Evolutionary conservation across 2,888 invertebrate species (phyloP), one percentile per base, ranked within the genome.

Genomic region (Diarsia brunnea): DNA sequence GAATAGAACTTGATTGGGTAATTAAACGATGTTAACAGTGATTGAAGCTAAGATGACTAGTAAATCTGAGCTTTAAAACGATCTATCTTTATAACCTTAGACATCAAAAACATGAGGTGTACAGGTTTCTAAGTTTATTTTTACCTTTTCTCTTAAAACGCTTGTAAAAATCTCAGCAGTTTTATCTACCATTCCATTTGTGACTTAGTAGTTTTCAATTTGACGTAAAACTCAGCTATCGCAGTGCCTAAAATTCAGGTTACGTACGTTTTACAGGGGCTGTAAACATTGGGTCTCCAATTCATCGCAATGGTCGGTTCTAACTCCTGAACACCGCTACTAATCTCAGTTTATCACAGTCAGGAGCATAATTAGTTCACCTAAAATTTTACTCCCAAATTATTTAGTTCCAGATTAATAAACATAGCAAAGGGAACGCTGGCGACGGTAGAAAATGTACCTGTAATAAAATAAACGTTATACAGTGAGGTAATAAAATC

Each of bases 261-360:
- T 68, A 58, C 81, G 84, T 70, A 83, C 69, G 66, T 72, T 88
- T 80, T 80, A 75, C 73, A 73, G 74, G 61, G 78, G 75, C 27
- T 69, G 70, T 86, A 86, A 88, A 86, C 82, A 86, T 72, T 64
- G 68, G 66, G 63, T 72, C 73, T 76, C 74, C 76, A 77, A 75
- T 87, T 75, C 79, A 87, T 79, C 73, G 43, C 71, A 75, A 80
- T 73, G 49, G 74, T 80, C 63, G 66, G 68, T 58, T 73, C 45
- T 69, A 87, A 81, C 81, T 80, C 69, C 47, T 68, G 67, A 66
- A 81, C 67, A 73, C 69, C 64, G 71, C 70, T 75, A 66, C 69
- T 88, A 85, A 83, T 87, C 88, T 81, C 73, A 83, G 87, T 87
- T 87, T 87, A 83, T 87, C 82, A 73, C 74, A 86, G 72, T 64